phyloP scores from a whole-genome alignment of 2,113 vertebrate genomes.

The Bolborhynchus lineola region DNA sequence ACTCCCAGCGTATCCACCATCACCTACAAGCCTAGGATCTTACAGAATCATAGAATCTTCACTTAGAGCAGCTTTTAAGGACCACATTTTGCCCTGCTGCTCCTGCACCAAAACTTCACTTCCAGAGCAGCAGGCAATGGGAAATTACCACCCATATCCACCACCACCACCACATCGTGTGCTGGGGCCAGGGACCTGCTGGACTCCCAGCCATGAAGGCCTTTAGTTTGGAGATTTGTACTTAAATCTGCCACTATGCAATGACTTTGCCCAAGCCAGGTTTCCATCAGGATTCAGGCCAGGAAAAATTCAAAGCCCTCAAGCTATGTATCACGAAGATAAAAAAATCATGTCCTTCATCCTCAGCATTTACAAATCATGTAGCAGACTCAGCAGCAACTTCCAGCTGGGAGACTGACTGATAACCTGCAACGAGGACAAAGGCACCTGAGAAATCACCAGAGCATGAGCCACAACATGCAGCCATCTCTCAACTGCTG shows the following conservation, averaged over 20 bases:
- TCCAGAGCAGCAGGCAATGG: not conserved
- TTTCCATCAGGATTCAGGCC: not conserved
- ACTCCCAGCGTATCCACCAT: accelerated
- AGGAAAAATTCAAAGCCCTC: not conserved
- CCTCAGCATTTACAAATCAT: accelerated
- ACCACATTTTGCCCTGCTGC: not conserved
- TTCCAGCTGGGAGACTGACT: slow-evolving; percentile 3
- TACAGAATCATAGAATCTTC: not conserved
- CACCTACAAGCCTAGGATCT: not conserved
- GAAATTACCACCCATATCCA: not conserved
- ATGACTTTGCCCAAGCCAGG: not conserved
- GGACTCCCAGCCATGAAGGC: not conserved
- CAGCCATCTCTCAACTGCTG: not conserved
- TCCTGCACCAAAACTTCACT: not conserved
- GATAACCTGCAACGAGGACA: not conserved
- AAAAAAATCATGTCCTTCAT: not conserved
- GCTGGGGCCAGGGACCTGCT: not conserved
- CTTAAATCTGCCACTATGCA: not conserved
- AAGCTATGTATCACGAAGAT: not conserved
- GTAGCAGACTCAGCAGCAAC: not conserved
- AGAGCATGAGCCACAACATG: not conserved
- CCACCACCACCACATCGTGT: accelerated
- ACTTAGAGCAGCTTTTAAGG: not conserved
- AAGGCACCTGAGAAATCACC: slow-evolving; percentile 1
- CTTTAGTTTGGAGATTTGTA: not conserved